phyloP scores from a whole-genome alignment of 1,140 invertebrate species.

The Holcopasites calliopsidis region DNA sequence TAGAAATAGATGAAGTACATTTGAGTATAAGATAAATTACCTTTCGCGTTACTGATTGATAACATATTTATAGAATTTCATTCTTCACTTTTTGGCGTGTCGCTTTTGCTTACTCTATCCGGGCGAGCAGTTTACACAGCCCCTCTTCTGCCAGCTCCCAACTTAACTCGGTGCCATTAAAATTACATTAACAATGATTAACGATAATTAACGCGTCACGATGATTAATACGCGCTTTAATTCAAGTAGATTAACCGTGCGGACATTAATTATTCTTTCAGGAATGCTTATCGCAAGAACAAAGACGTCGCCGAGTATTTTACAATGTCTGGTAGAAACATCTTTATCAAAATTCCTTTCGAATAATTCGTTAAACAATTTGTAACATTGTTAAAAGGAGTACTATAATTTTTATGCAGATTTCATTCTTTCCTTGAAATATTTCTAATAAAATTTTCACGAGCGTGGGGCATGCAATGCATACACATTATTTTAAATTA shows the following conservation, averaged over 20 bases:
- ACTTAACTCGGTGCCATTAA: conserved; percentile 49
- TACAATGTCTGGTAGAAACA: background rate
- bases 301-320: background rate
- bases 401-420: too few relatives aligned
- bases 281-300: background rate
- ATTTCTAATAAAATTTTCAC: too few relatives aligned
- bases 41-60: background rate
- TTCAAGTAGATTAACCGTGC: conserved; percentile 30
- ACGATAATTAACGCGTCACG: conserved; percentile 56
- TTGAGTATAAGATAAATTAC: too few relatives aligned
- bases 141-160: conserved; percentile 31
- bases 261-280: conserved; percentile 9
- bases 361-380: too few relatives aligned
- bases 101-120: background rate
- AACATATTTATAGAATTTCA: background rate
- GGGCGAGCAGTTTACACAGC: background rate
- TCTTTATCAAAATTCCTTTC: background rate
- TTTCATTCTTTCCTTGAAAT: too few relatives aligned
- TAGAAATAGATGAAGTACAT: too few relatives aligned
- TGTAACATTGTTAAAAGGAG: too few relatives aligned
- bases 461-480: too few relatives aligned
- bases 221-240: conserved; percentile 42
- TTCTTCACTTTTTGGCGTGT: too few relatives aligned
- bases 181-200: conserved; percentile 62
- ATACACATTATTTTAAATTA: too few relatives aligned